Evolutionary conservation across 2,113 vertebrate genomes (phyloP).

Genomic region (Trematomus loennbergii): DNA sequence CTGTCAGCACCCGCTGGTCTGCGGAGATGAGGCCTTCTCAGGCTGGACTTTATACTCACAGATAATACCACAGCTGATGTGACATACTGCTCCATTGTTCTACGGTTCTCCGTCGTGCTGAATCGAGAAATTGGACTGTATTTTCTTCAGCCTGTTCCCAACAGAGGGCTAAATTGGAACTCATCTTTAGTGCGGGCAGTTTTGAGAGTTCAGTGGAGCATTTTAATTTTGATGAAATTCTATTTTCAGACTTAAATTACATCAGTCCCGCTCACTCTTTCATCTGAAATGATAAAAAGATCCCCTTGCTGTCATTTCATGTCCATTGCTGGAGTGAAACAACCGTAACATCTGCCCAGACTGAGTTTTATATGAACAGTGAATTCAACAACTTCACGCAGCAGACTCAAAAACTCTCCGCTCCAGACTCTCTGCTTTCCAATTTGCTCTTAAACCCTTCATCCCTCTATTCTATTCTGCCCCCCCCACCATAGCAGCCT

Average conservation of each 20-base stretch:
- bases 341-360: constrained; percentile 34
- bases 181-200: constrained; percentile 23
- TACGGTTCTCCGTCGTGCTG: constrained; percentile 27
- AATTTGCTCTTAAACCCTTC: constrained; percentile 63
- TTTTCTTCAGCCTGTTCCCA: constrained; percentile 35
- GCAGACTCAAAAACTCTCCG: constrained; percentile 14
- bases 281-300: constrained; percentile 34
- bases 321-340: constrained; percentile 21
- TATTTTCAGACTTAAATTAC: constrained; percentile 24
- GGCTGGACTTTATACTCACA: constrained; percentile 28
- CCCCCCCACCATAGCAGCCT: constrained; percentile 31
- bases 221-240: constrained; percentile 34
- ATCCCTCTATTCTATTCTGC: constrained; percentile 33
- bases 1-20: constrained; percentile 32
- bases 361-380: constrained; percentile 50
- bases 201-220: constrained; percentile 36
- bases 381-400: constrained; percentile 60
- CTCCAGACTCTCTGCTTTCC: constrained; percentile 49
- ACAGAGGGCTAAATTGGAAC: constrained; percentile 58
- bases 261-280: neutral
- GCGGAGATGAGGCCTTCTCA: constrained; percentile 13
- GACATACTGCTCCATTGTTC: constrained; percentile 31
- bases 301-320: constrained; percentile 17
- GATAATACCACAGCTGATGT: constrained; percentile 40
- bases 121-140: constrained; percentile 35